Evolutionary conservation across 1,140 invertebrate species (phyloP).

Genomic region (Diploscapter pachys): DNA sequence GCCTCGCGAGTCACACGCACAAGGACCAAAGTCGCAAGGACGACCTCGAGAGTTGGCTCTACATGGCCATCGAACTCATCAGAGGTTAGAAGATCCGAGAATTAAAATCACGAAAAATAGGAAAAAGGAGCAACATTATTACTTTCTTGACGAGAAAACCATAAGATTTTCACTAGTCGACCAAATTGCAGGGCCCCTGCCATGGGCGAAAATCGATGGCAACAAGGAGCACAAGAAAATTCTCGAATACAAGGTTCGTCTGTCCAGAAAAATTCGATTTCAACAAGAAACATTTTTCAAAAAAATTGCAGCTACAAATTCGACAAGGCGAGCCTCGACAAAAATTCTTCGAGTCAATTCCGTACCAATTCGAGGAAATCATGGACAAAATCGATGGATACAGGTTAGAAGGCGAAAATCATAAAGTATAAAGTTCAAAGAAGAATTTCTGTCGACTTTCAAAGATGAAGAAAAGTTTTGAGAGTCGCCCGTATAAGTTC

Average conservation of each 20-base stretch:
- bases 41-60: slow-evolving; percentile 37
- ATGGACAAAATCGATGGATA: slow-evolving; percentile 32
- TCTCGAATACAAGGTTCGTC: slow-evolving; percentile 39
- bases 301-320: not conserved
- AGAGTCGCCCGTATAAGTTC: too few relatives aligned
- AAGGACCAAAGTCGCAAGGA: slow-evolving; percentile 32
- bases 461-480: too few relatives aligned
- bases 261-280: slow-evolving; percentile 13
- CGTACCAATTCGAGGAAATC: slow-evolving; percentile 40
- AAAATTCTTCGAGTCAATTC: slow-evolving; percentile 31
- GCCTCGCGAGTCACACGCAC: slow-evolving; percentile 18
- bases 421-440: too few relatives aligned
- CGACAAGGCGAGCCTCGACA: slow-evolving; percentile 12
- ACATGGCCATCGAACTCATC: slow-evolving; percentile 27
- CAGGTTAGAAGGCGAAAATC: not conserved
- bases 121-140: not conserved
- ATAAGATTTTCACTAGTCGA: not conserved
- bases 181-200: slow-evolving; percentile 31
- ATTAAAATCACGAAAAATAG: not conserved
- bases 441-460: too few relatives aligned
- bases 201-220: slow-evolving; percentile 40
- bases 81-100: slow-evolving; percentile 10
- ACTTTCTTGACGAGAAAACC: not conserved
- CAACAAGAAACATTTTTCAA: not conserved
- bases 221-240: slow-evolving; percentile 41